Conservation (phyloP, 2,888 invertebrate species). For the Penaeus monodon region DNA sequence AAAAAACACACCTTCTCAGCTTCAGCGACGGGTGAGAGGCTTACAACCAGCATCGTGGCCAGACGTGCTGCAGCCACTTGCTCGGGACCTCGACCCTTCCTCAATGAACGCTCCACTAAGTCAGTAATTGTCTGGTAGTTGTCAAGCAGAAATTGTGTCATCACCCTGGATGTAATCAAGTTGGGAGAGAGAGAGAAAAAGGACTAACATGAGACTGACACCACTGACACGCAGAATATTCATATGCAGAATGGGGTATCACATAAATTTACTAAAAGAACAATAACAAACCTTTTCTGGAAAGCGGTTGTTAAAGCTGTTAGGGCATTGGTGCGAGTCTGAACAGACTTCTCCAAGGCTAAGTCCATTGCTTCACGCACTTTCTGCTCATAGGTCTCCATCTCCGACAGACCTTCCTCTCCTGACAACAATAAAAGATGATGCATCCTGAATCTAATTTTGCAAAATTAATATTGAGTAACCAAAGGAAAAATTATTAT, state of each 20-base stretch:
- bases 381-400: slow-evolving; percentile 45
- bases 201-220: background rate
- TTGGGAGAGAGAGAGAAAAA: background rate
- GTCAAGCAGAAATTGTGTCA: slow-evolving; percentile 48
- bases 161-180: slow-evolving; percentile 27
- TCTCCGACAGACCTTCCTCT: slow-evolving; percentile 34
- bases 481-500: too few species aligned
- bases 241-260: too few species aligned
- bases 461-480: too few species aligned
- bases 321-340: slow-evolving; percentile 60
- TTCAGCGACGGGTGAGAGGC: slow-evolving; percentile 76
- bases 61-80: slow-evolving; percentile 85
- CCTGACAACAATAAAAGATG: background rate
- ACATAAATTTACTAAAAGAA: background rate
- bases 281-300: slow-evolving; percentile 51
- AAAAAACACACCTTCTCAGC: slow-evolving; percentile 48
- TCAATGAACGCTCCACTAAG: slow-evolving; percentile 83
- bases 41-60: slow-evolving; percentile 84
- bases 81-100: slow-evolving; percentile 86
- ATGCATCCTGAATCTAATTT: too few species aligned
- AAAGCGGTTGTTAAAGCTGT: slow-evolving; percentile 52
- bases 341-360: slow-evolving; percentile 55
- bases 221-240: background rate
- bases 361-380: slow-evolving; percentile 59
- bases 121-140: slow-evolving; percentile 78